phyloP scores from a whole-genome alignment of 2,888 invertebrate genomes.

The Rhagium mordax region DNA sequence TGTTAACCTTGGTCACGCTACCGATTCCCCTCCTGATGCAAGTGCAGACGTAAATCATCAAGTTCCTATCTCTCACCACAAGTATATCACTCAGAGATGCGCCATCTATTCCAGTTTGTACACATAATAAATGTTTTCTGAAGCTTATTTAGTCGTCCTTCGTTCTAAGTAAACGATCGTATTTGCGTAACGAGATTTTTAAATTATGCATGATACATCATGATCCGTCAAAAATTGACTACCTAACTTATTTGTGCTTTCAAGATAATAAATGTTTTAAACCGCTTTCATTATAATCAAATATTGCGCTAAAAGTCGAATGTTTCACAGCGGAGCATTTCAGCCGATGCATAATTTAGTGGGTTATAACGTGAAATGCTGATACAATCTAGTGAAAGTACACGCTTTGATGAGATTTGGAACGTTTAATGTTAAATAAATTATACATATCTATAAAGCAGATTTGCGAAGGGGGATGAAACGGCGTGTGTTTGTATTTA shows the following conservation, averaged over 20 bases:
- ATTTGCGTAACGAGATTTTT: background rate
- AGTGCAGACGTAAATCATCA: too few relatives aligned
- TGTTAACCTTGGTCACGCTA: too few relatives aligned
- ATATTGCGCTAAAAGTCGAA: constrained; percentile 12
- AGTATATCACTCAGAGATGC: too few relatives aligned
- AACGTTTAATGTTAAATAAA: constrained; percentile 31
- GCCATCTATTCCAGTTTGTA: too few relatives aligned
- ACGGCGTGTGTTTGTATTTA: background rate
- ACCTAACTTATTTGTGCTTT: background rate
- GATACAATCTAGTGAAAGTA: constrained; percentile 36
- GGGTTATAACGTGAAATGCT: constrained; percentile 37
- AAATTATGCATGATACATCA: constrained; percentile 18
- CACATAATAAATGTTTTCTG: too few relatives aligned
- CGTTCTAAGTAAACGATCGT: background rate
- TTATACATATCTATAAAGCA: background rate
- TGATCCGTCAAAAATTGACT: constrained; percentile 23
- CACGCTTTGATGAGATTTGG: constrained; percentile 35
- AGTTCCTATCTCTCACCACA: too few relatives aligned
- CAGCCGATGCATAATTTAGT: constrained; percentile 37
- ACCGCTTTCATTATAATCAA: background rate
- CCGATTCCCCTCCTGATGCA: too few relatives aligned
- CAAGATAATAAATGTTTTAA: constrained; percentile 19
- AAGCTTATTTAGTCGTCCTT: too few relatives aligned
- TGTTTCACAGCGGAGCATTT: constrained; percentile 15
- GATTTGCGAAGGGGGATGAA: background rate